Conservation (phyloP, 35 echinoderm and acorn worm species). For the Lytechinus variegatus region DNA sequence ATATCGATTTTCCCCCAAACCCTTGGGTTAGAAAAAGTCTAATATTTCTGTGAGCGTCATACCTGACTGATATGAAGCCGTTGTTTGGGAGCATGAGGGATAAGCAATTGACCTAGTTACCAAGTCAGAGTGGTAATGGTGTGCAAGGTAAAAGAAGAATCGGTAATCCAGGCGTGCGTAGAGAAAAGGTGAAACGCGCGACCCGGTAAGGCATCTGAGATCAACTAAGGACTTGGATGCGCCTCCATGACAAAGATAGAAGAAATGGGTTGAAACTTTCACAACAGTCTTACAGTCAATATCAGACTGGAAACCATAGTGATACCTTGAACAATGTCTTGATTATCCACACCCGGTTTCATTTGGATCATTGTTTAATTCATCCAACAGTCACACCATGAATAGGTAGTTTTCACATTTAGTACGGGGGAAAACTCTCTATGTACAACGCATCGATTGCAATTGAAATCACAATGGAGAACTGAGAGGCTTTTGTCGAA, state of each 20-base stretch:
- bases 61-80: neutral
- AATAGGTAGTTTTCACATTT: no score
- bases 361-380: no score
- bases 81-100: neutral
- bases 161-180: neutral
- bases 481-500: no score
- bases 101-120: constrained; percentile 2
- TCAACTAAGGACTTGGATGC: neutral
- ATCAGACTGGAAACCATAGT: no score
- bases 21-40: neutral
- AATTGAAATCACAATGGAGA: no score
- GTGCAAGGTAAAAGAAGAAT: neutral
- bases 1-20: neutral
- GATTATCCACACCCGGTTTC: no score
- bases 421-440: no score
- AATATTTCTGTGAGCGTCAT: neutral
- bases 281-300: neutral
- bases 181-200: neutral
- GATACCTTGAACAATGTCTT: no score
- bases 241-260: neutral
- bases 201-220: neutral
- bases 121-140: neutral
- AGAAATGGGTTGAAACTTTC: neutral
- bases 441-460: no score
- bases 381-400: no score